Conservation (phyloP, 2,888 invertebrate genomes). For the Pseudococcus jackbeardsleyi region DNA sequence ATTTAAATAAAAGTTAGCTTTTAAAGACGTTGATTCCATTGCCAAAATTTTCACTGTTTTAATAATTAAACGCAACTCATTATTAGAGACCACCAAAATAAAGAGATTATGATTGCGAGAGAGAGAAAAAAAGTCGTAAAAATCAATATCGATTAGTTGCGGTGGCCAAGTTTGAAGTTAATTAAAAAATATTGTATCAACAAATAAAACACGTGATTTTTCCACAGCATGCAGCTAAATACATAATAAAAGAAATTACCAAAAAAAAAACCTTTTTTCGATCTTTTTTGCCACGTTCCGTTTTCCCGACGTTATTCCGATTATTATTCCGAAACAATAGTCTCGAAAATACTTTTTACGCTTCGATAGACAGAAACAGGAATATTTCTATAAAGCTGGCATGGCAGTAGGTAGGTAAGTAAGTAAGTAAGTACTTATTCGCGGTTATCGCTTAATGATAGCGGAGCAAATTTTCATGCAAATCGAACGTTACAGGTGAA, state of each 20-base stretch:
- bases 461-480: background rate
- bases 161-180: slow-evolving; percentile 33
- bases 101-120: background rate
- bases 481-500: slow-evolving; percentile 31
- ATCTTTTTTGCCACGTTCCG: background rate
- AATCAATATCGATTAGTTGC: slow-evolving; percentile 42
- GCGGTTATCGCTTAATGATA: background rate
- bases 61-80: background rate
- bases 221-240: background rate
- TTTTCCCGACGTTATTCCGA: background rate
- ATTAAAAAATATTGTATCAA: slow-evolving; percentile 19
- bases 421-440: background rate
- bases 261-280: background rate
- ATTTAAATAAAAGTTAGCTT: no score
- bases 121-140: background rate
- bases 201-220: background rate
- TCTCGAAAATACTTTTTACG: slow-evolving; percentile 23
- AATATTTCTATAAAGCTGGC: background rate
- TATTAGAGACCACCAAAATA: slow-evolving; percentile 5
- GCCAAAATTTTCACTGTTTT: background rate
- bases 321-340: slow-evolving; percentile 13
- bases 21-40: no score
- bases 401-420: background rate
- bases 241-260: background rate
- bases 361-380: background rate